Conservation (phyloP, 2,113 vertebrate genomes). For the Eupsittula cactorum region DNA sequence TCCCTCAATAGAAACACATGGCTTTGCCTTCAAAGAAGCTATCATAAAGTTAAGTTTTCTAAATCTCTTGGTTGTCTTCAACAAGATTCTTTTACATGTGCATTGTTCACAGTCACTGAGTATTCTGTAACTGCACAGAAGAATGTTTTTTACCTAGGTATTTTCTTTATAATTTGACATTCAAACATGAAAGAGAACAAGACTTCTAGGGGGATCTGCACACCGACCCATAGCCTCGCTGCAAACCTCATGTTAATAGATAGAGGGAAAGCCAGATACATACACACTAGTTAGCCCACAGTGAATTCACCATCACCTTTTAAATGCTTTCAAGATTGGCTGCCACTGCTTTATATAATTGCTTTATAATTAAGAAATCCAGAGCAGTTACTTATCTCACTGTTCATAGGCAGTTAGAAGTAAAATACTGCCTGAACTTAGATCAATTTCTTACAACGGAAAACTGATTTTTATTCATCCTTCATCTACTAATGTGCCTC, state of each 20-base stretch:
- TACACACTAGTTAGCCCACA: neutral
- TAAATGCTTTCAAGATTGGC: neutral
- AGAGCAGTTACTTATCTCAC: constrained; percentile 16
- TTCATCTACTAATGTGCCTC: neutral
- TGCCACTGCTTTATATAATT: constrained; percentile 1
- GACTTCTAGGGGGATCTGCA: neutral
- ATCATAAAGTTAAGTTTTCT: neutral
- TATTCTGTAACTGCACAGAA: neutral
- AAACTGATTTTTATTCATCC: constrained; percentile 9
- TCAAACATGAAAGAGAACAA: neutral
- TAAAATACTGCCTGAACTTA: neutral
- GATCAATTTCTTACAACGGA: neutral
- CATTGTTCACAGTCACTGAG: rapidly evolving
- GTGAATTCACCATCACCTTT: neutral
- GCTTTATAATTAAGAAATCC: constrained; percentile 7
- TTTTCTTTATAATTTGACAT: neutral
- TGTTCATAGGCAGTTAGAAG: neutral
- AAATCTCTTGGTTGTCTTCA: neutral
- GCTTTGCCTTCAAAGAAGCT: neutral
- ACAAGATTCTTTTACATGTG: neutral
- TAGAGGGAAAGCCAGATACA: neutral
- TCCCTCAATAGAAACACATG: neutral
- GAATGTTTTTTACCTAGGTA: neutral
- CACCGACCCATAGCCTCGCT: neutral
- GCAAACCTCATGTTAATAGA: neutral